Conservation (phyloP, 2,113 vertebrate genomes). For the Mus musculus region GRCm39 chr10:109753001-109753500, state of each 20-base stretch:
- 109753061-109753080: background rate
- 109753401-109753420: background rate
- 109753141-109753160: background rate
- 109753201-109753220: background rate
- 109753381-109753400: background rate
- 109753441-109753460: background rate
- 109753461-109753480: background rate
- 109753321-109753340: constrained; percentile 15
- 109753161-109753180: background rate
- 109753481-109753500: background rate
- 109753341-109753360: constrained; percentile 29
- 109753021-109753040: too few relatives aligned
- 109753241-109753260: constrained; percentile 5
- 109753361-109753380: background rate
- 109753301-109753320: background rate
- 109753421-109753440: background rate
- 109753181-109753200: background rate
- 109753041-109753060: background rate
- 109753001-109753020: background rate
- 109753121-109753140: too few relatives aligned
- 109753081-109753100: background rate
- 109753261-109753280: background rate
- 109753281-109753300: background rate
- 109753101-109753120: background rate
- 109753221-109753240: constrained; percentile 41